Conservation (phyloP, 2,113 vertebrate genomes). For the Gulo gulo region DNA sequence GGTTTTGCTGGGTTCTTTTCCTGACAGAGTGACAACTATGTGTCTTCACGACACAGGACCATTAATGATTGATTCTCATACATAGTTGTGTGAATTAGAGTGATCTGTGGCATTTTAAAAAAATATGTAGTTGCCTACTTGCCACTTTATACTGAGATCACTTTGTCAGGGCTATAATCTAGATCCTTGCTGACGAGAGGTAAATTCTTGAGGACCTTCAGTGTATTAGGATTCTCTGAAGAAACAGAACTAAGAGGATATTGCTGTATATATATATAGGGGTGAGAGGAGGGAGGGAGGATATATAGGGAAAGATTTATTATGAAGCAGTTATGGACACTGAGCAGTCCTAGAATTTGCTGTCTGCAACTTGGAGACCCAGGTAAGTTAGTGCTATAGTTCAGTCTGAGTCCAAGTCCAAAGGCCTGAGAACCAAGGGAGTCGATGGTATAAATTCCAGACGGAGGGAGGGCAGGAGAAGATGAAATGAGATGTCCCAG, state of each 20-base stretch:
- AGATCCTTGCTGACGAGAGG: neutral
- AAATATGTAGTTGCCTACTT: neutral
- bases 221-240: neutral
- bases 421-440: neutral
- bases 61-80: neutral
- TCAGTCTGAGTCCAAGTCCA: neutral
- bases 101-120: neutral
- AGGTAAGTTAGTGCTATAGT: neutral
- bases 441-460: neutral
- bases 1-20: neutral
- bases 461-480: neutral
- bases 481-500: neutral
- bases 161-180: neutral
- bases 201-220: neutral
- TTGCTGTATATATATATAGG: neutral
- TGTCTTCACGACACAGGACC: neutral
- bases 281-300: neutral
- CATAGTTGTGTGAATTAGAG: neutral
- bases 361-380: neutral
- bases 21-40: neutral
- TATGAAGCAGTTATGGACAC: neutral
- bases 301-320: neutral
- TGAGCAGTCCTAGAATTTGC: neutral
- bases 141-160: neutral
- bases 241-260: neutral